Percentiles rank a stretch among this genome's conserved stretches.
Conservation (phyloP, 1,140 invertebrate species). For the Limonius californicus region DNA sequence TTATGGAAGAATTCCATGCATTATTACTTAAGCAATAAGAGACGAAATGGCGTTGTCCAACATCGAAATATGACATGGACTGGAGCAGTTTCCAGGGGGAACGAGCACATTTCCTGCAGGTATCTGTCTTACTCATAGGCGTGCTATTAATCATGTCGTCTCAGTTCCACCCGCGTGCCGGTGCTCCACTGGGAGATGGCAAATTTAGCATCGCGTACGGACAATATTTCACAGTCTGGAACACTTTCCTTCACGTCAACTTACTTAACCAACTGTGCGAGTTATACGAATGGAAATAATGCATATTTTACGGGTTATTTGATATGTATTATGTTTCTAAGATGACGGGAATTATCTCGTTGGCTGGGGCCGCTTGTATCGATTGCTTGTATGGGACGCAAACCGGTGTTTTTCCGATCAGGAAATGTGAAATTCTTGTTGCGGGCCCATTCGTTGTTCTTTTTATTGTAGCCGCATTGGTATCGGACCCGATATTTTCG, state of each 20-base stretch:
- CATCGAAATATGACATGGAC: constrained; percentile 29
- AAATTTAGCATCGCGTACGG: constrained; percentile 37
- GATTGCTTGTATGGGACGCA: not conserved
- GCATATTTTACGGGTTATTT: constrained; percentile 14
- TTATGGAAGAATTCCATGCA: constrained; percentile 25
- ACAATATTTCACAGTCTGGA: constrained; percentile 40
- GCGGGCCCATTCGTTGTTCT: not conserved
- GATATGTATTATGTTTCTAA: constrained; percentile 4
- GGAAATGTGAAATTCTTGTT: not conserved
- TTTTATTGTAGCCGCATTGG: not conserved
- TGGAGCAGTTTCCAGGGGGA: constrained; percentile 15
- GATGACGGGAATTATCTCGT: not conserved
- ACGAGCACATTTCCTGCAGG: constrained; percentile 14
- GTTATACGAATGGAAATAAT: constrained; percentile 15
- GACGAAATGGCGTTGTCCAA: constrained; percentile 26
- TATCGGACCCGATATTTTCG: not conserved
- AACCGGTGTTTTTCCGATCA: not conserved
- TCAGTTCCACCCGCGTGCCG: constrained; percentile 29
- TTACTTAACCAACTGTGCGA: constrained; percentile 21
- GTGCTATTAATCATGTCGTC: constrained; percentile 31
- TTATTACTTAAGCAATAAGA: constrained; percentile 31
- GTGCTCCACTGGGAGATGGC: constrained; percentile 32
- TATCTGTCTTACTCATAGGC: constrained; percentile 23
- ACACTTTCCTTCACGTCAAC: constrained; percentile 32
- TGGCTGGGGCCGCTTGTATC: not conserved